phyloP scores from a whole-genome alignment of 64 coral and sea anemone species.

The Montipora foliosa region DNA sequence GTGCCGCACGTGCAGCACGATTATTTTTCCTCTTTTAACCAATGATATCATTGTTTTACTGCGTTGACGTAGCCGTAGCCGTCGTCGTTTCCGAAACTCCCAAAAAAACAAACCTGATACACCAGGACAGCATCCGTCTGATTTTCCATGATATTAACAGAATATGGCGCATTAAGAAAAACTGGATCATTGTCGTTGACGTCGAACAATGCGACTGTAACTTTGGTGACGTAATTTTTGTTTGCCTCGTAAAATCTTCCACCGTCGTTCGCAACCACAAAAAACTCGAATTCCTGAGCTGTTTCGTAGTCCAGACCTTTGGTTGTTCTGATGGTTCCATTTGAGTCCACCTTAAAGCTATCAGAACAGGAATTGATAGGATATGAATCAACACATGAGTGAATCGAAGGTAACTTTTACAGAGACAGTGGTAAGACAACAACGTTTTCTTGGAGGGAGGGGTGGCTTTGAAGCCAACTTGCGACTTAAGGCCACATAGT shows the following conservation, averaged over 20 bases:
- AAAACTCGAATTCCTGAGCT: constrained; percentile 15
- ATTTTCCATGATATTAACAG: constrained; percentile 47
- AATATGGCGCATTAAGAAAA: constrained; percentile 47
- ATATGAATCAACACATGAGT: too few species aligned
- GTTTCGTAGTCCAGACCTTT: constrained; percentile 62
- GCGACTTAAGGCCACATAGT: too few species aligned
- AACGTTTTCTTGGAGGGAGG: too few species aligned
- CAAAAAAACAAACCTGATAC: constrained; percentile 15
- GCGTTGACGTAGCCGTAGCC: too few species aligned
- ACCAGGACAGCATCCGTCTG: not conserved
- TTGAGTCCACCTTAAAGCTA: constrained; percentile 61
- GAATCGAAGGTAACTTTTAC: too few species aligned
- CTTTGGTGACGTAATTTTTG: not conserved
- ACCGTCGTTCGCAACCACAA: constrained; percentile 52
- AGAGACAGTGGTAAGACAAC: too few species aligned
- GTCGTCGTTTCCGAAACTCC: too few species aligned
- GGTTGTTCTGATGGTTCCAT: constrained; percentile 54
- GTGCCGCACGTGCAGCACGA: too few species aligned
- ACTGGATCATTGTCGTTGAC: constrained; percentile 65
- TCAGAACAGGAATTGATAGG: too few species aligned
- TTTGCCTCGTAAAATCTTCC: constrained; percentile 47
- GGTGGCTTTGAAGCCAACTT: too few species aligned
- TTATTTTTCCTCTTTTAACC: too few species aligned
- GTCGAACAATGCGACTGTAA: constrained; percentile 26
- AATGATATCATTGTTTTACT: too few species aligned